Evolutionary conservation across 2,888 invertebrate species (phyloP), one percentile per base, ranked within the genome.

Genomic region (Chrysotoxum bicinctum): DNA sequence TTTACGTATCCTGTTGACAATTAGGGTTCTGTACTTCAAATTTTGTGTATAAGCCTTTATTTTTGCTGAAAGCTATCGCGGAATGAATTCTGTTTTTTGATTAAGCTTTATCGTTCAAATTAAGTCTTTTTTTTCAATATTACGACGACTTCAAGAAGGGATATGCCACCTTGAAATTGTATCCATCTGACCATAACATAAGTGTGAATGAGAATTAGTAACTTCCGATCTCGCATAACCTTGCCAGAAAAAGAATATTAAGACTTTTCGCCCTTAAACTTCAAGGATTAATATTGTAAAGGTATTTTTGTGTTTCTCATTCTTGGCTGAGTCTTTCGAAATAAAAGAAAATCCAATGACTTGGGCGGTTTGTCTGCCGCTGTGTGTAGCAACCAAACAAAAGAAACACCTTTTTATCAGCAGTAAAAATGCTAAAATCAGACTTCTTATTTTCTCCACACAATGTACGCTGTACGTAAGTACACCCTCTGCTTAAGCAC

Each of bases 351-450:
- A 23, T n/a, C 35, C 35, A 58, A 19, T 58, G 62, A 32, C 54
- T 54, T 54, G 54, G 16, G 16, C 16, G 30, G 16, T 54, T 30
- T 52, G 70, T 16, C 12, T 62, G 56, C 64, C 72, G 48, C 66
- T 70, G 52, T 52, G 56, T 52, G 21, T 40, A 73, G 40, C 35
- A 48, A 45, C 43, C 66, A 10, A 76, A 76, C 60, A 66, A 66
- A 70, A 72, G 58, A 48, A 81, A 60, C 77, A 78, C 77, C 82
- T 82, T 83, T 78, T 66, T 73, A 62, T 62, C 62, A 78, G 68
- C 52, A 78, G 68, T 68, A 73, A 83, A 78, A 83, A 73, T 73
- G 68, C 82, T 73, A 54, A 83, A 78, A 68, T 78, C 43, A 66
- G 60, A 54, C 60, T 43, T 52, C 35, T 50, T 50, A 50, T 54